These are phyloP conservation scores for Leptobrachium leishanense DNA, from an alignment of 2,113 vertebrate species.

Conservation along the genomic window DNA sequence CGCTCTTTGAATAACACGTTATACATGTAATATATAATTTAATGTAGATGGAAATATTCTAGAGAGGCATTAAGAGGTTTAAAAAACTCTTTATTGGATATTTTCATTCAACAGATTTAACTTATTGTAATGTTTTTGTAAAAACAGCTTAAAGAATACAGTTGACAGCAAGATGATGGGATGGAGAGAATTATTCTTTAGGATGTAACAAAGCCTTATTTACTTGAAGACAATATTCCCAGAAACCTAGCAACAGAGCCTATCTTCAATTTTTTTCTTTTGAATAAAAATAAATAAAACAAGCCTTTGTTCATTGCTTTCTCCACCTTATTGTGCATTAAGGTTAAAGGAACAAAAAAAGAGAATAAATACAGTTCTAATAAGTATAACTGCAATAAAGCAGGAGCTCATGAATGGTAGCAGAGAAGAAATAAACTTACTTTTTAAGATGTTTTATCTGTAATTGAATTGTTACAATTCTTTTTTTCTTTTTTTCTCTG, in stretches of 20 bases:
- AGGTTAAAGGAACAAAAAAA: constrained; percentile 29
- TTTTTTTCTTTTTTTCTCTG: too few relatives aligned
- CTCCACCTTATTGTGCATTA: constrained; percentile 26
- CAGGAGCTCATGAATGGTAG: too few relatives aligned
- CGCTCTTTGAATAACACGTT: too few relatives aligned
- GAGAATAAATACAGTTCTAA: not conserved
- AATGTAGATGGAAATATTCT: not conserved
- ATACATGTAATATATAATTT: not conserved
- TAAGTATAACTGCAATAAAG: too few relatives aligned
- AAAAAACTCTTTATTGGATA: constrained; percentile 1
- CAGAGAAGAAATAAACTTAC: too few relatives aligned
- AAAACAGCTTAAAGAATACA: constrained; percentile 9
- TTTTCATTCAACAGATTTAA: not conserved
- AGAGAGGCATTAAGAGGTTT: not conserved
- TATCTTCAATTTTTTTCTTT: constrained; percentile 8
- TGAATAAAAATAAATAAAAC: not conserved
- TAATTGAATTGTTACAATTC: too few relatives aligned
- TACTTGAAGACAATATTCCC: constrained; percentile 31
- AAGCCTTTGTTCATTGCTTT: not conserved
- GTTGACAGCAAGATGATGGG: constrained; percentile 36
- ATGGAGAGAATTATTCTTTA: constrained; percentile 30
- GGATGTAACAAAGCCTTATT: constrained; percentile 15
- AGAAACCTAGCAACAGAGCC: constrained; percentile 33
- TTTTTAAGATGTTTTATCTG: too few relatives aligned
- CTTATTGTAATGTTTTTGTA: constrained; percentile 4